Evolutionary conservation across 2,888 invertebrate species (phyloP).

Genomic region (Salpingus planirostris): DNA sequence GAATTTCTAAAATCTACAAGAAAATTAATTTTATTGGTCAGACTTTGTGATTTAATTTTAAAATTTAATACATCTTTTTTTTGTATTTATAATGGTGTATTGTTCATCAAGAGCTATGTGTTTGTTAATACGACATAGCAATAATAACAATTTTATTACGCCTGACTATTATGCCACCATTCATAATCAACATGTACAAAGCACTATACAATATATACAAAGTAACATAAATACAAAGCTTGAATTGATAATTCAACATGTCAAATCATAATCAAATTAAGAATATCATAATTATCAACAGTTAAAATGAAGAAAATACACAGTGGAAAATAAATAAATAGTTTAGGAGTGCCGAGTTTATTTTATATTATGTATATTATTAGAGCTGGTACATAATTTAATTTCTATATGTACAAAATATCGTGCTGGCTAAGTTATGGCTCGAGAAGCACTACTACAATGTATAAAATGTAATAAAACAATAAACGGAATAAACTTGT

Average conservation of each 20-base stretch:
- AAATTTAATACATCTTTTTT: constrained; percentile 32
- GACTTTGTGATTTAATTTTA: constrained; percentile 36
- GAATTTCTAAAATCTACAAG: constrained; percentile 25
- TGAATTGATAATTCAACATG: too few relatives aligned
- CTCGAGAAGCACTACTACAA: constrained; percentile 27
- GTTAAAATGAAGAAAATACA: constrained; percentile 6
- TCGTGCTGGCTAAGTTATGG: constrained; percentile 31
- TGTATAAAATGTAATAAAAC: too few relatives aligned
- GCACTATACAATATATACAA: constrained; percentile 49
- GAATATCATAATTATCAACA: constrained; percentile 27
- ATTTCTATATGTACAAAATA: constrained; percentile 32
- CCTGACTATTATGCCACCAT: constrained; percentile 35
- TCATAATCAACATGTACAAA: constrained; percentile 50
- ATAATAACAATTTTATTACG: constrained; percentile 31
- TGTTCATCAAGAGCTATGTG: constrained; percentile 30
- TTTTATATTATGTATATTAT: constrained; percentile 4
- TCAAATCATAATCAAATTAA: too few relatives aligned
- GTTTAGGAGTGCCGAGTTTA: constrained; percentile 11
- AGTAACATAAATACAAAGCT: constrained; percentile 28
- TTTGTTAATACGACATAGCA: constrained; percentile 28
- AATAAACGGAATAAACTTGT: too few relatives aligned
- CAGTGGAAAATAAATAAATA: constrained; percentile 13
- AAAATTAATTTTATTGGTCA: constrained; percentile 36
- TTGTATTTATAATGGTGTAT: constrained; percentile 33
- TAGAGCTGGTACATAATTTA: constrained; percentile 12